Base-by-base conservation (phyloP, 92 coral and sea anemone species). In the Porites evermanni region DNA sequence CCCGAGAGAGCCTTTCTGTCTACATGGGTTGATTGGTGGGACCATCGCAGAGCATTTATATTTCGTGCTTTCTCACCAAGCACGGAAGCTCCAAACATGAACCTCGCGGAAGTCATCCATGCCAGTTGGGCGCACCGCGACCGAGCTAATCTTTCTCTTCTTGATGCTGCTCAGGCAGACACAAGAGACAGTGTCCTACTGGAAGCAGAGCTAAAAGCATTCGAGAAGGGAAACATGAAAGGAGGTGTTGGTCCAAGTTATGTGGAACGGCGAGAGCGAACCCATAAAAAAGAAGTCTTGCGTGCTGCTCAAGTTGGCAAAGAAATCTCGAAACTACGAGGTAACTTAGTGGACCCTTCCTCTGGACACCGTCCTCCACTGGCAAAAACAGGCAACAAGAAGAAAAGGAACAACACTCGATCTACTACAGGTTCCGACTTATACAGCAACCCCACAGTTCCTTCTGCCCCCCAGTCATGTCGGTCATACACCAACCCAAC, bases 91-190 rank as follows among this genome's bases (percentile, higher is more conserved):
- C 74, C 84, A 0, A 79, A 51, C 47, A 79, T 65, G 84, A 79
- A 79, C 23, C 84, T 65, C 47, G 84, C 84, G 12, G 84, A 79
- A 50, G 84, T 79, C 50, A 53, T 79, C 3, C 84, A 79, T 21
- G 64, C 84, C 17, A 65, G 74, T 18, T 79, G 74, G 84, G 47
- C 72, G 13, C 84, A 79, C 50, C 17, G 58, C 19, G 74, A 79
- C 63, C 74, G 63, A 52, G 63, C 52, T 6, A 79, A 65, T n/a
- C 1, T 79, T 50, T 32, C 74, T 19, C 75, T 67, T 52, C 75
- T 80, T 47, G 84, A 80, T 69, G 65, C 75, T 23, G 75, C 66
- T 12, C 64, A 80, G 68, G 21, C 63, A 50, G 63, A 79, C 75
- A 64, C 67, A 60, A 64, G 51, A 7, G 75, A 79, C 16, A 17